Evolutionary conservation across 2,888 invertebrate genomes (phyloP).

Genomic region (Chesias legatella): DNA sequence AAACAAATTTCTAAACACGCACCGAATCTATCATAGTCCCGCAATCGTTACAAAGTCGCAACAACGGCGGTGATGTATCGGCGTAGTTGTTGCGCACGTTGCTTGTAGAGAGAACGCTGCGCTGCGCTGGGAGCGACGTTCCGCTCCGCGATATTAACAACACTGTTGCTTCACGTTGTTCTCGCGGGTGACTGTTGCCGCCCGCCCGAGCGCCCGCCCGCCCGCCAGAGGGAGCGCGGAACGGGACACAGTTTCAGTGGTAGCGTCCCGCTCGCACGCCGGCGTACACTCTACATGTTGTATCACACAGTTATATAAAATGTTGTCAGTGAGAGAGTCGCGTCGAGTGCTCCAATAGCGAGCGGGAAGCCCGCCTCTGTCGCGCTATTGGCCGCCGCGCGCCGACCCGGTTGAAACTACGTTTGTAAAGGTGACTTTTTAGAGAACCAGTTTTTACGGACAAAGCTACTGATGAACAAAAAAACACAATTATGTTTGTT

Average conservation of each 20-base stretch:
- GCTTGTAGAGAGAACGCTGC: no score
- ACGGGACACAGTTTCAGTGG: constrained; percentile 70
- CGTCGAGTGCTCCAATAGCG: constrained; percentile 52
- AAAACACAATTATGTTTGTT: constrained; percentile 79
- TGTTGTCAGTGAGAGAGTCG: constrained; percentile 68
- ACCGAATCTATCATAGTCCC: constrained; percentile 27
- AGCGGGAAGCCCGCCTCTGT: constrained; percentile 53
- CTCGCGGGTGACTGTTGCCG: constrained; percentile 62
- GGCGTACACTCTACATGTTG: constrained; percentile 79
- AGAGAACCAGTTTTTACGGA: constrained; percentile 69
- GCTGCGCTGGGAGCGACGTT: constrained; percentile 41
- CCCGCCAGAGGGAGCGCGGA: constrained; percentile 58
- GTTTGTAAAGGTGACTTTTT: constrained; percentile 80
- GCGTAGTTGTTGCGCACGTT: no score
- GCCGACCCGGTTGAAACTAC: constrained; percentile 65
- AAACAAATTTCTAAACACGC: constrained; percentile 28
- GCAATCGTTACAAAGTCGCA: constrained; percentile 14
- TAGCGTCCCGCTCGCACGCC: constrained; percentile 59
- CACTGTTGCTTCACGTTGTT: constrained; percentile 77
- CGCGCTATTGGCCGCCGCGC: constrained; percentile 56
- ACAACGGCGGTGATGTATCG: constrained; percentile 11
- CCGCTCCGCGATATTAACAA: constrained; percentile 57
- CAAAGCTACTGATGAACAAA: constrained; percentile 75
- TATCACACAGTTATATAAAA: constrained; percentile 80
- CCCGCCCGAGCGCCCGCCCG: constrained; percentile 46